Evolutionary conservation across 2,888 invertebrate genomes (phyloP).

Genomic region (Galerucella nymphaeae): DNA sequence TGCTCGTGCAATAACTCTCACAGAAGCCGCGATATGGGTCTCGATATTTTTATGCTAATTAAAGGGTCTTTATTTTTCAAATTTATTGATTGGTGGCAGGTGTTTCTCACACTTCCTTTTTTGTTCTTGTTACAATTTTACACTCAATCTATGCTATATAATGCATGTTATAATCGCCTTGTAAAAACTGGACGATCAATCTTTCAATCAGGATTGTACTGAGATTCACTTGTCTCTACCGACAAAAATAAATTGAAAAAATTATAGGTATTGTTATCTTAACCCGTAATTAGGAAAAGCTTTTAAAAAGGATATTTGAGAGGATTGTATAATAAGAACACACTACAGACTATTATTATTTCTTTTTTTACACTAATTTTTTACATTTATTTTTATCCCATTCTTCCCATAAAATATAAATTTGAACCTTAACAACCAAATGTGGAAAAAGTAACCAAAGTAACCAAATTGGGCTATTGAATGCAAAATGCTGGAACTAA

Average conservation of each 20-base stretch:
- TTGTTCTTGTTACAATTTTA: conserved; percentile 31
- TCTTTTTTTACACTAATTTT: too few relatives aligned
- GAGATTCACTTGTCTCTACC: neutral
- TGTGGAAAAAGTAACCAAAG: too few relatives aligned
- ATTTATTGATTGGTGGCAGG: conserved; percentile 35
- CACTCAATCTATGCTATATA: conserved; percentile 35
- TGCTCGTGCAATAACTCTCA: neutral
- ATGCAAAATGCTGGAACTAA: too few relatives aligned
- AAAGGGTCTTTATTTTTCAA: conserved; percentile 16
- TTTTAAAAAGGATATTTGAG: too few relatives aligned
- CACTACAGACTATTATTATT: too few relatives aligned
- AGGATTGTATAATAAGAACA: too few relatives aligned
- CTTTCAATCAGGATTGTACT: conserved; percentile 19
- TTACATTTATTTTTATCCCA: too few relatives aligned
- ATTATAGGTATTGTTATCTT: too few relatives aligned
- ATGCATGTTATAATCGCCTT: conserved; percentile 41
- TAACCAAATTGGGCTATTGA: too few relatives aligned
- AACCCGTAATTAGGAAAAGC: too few relatives aligned
- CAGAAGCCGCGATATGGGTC: neutral
- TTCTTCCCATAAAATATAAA: too few relatives aligned
- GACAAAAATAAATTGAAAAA: neutral
- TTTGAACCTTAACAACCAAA: too few relatives aligned
- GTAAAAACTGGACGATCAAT: conserved; percentile 40
- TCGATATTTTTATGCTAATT: conserved; percentile 15
- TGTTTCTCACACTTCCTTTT: conserved; percentile 35